Percentiles rank a stretch among this genome's conserved stretches.
Evolutionary conservation across 1,140 invertebrate species (phyloP).

Genomic region (Polypedilum pembai): DNA sequence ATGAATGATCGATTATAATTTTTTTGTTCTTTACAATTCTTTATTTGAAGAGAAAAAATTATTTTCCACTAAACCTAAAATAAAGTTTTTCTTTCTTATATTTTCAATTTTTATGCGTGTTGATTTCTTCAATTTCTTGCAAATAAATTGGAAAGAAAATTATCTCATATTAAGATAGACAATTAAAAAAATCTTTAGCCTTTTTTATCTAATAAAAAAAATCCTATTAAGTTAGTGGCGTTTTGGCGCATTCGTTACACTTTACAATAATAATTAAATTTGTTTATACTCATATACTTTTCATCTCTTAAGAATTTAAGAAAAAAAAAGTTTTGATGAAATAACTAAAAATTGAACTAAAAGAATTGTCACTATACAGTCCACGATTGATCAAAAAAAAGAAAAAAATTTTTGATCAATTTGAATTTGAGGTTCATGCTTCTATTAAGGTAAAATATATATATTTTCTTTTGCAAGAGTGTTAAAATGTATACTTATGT

Average conservation of each 20-base stretch:
- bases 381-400: not conserved
- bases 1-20: conserved; percentile 13
- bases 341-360: conserved; percentile 26
- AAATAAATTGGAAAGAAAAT: not conserved
- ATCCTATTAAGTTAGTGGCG: not conserved
- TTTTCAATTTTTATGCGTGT: not conserved
- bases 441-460: not conserved
- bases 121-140: not conserved
- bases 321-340: not conserved
- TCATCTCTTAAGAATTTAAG: no score
- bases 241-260: conserved; percentile 3
- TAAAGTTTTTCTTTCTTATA: not conserved
- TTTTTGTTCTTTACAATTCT: not conserved
- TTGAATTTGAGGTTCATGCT: not conserved
- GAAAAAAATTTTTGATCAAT: not conserved
- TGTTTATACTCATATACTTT: no score
- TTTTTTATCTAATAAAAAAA: not conserved
- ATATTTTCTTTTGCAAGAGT: not conserved
- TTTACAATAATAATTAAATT: not conserved
- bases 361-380: conserved; percentile 28
- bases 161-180: not conserved
- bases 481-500: not conserved
- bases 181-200: conserved; percentile 8
- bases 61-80: not conserved
- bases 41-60: not conserved